Evolutionary conservation across 2,888 invertebrate species (phyloP).

Genomic region (Gibbula magus): DNA sequence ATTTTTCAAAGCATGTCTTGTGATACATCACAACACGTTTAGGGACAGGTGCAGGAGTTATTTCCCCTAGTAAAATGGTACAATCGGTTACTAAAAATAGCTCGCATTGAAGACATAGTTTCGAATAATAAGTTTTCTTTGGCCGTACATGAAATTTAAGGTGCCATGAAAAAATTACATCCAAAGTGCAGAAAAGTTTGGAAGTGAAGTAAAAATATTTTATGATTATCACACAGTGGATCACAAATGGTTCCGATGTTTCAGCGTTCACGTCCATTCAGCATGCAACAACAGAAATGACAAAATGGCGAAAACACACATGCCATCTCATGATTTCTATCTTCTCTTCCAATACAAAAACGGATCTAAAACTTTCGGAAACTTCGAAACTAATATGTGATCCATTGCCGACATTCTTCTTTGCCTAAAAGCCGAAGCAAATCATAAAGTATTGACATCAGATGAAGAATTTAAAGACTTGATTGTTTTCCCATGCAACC

Average conservation of each 20-base stretch:
- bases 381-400: background rate
- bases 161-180: too few relatives aligned
- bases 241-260: background rate
- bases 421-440: background rate
- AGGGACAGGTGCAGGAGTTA: constrained; percentile 12
- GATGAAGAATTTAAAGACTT: too few relatives aligned
- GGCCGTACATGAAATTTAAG: too few relatives aligned
- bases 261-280: background rate
- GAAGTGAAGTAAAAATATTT: too few relatives aligned
- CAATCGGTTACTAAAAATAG: background rate
- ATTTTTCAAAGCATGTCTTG: too few relatives aligned
- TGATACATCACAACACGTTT: background rate
- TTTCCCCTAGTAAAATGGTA: background rate
- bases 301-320: background rate
- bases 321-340: background rate
- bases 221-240: background rate
- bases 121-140: too few relatives aligned
- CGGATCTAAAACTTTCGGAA: background rate
- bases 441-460: background rate
- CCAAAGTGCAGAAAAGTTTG: too few relatives aligned
- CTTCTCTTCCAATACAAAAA: background rate
- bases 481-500: too few relatives aligned
- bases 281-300: background rate
- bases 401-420: background rate
- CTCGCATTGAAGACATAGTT: background rate